Evolutionary conservation across 2,113 vertebrate species (phyloP).

Genomic region (Rhinolophus sinicus): DNA sequence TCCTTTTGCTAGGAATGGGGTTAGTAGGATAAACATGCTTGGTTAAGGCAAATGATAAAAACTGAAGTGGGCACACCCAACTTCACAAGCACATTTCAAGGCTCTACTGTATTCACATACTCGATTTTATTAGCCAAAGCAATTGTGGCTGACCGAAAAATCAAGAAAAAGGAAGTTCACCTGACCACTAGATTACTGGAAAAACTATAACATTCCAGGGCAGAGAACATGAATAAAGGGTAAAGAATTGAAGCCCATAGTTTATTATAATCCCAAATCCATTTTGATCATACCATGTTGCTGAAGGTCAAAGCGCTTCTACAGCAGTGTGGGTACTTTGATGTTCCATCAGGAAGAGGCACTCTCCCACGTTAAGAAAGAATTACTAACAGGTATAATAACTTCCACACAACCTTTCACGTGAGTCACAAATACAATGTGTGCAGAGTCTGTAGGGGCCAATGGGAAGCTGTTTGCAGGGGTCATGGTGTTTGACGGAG

Average conservation of each 20-base stretch:
- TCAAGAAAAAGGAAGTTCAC: not conserved
- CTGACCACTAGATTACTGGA: not conserved
- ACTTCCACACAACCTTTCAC: not conserved
- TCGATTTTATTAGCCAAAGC: not conserved
- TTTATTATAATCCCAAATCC: not conserved
- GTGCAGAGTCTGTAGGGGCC: not conserved
- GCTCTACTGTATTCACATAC: not conserved
- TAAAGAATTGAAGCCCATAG: not conserved
- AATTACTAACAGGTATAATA: not conserved
- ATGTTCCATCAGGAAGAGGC: slow-evolving; percentile 8
- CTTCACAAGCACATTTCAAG: not conserved
- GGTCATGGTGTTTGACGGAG: not conserved
- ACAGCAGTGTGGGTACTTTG: not conserved
- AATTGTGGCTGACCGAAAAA: not conserved
- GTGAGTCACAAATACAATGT: rapidly evolving
- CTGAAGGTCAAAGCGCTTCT: slow-evolving; percentile 58
- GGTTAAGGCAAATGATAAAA: not conserved
- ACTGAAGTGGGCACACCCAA: not conserved
- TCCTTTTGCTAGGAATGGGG: not conserved
- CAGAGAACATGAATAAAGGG: no score
- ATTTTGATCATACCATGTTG: not conserved
- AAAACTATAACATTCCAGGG: not conserved
- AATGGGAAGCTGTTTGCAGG: not conserved
- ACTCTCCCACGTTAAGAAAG: not conserved
- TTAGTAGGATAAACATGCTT: not conserved